phyloP scores from a whole-genome alignment of 2,797 vertebrate species.

The Cyprinodon diabolis region DNA sequence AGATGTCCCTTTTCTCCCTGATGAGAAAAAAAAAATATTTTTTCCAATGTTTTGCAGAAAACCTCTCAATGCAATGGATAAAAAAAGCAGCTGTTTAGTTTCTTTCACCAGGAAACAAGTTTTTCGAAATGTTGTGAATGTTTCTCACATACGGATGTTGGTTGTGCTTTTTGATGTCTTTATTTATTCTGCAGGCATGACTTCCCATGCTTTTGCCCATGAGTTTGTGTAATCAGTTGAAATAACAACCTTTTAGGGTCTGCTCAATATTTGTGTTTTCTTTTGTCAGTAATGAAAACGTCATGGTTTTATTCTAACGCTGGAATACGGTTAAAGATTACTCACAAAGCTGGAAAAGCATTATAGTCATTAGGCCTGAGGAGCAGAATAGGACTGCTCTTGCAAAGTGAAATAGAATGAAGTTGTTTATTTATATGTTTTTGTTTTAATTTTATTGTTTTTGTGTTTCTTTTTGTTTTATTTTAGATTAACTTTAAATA shows the following conservation, averaged over 20 bases:
- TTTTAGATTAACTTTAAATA: background rate
- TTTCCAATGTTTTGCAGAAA: background rate
- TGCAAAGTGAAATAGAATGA: background rate
- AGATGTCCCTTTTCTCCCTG: background rate
- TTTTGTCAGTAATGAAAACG: too few species aligned
- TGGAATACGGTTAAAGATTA: background rate
- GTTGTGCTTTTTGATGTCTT: constrained; percentile 4
- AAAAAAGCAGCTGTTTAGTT: background rate
- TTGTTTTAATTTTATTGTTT: background rate
- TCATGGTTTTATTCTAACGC: background rate
- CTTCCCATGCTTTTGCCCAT: background rate
- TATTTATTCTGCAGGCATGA: background rate
- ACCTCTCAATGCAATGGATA: background rate
- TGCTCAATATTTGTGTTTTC: constrained; percentile 1
- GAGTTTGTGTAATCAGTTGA: constrained; percentile 2
- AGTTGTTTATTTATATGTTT: background rate
- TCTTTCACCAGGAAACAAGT: background rate
- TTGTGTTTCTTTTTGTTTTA: background rate
- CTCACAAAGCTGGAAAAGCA: background rate
- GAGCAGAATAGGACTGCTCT: background rate
- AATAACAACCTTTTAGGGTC: constrained; percentile 8
- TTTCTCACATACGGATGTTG: background rate
- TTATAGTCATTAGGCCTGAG: background rate
- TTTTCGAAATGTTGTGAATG: background rate
- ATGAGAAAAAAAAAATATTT: background rate